Evolutionary conservation across 2,113 vertebrate genomes (phyloP).

Genomic region (Apodemus speciosus): DNA sequence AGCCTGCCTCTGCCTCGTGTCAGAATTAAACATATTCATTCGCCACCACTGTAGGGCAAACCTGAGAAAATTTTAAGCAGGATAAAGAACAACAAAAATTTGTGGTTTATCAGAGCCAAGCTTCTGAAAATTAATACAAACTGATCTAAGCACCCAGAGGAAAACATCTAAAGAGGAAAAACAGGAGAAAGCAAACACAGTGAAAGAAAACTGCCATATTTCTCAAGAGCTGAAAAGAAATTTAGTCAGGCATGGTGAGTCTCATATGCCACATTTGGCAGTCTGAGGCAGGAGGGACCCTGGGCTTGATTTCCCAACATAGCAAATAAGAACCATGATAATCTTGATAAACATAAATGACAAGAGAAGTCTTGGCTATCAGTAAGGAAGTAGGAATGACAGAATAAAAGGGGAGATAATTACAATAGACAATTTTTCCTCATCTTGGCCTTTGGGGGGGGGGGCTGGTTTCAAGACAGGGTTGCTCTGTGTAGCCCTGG

Average conservation of each 20-base stretch:
- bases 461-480: no score
- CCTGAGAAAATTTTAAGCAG: constrained; percentile 24
- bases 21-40: neutral
- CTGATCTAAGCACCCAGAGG: neutral
- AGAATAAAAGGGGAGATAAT: constrained; percentile 42
- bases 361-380: constrained; percentile 26
- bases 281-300: neutral
- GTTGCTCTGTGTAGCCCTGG: no score
- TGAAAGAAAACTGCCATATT: constrained; percentile 8
- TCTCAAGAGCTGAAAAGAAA: constrained; percentile 50
- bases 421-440: constrained; percentile 36
- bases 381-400: constrained; percentile 29
- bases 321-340: neutral
- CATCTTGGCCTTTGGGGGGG: constrained; percentile 23
- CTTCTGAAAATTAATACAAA: constrained; percentile 52
- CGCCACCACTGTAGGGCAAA: neutral
- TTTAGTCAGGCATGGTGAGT: neutral
- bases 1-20: neutral
- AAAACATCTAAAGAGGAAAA: neutral
- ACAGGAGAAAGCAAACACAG: neutral
- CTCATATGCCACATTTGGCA: no score
- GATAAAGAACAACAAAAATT: constrained; percentile 48
- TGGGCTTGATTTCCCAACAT: neutral
- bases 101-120: neutral
- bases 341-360: neutral